Evolutionary conservation across 2,797 vertebrate genomes (phyloP).

Genomic region (Gallinago stenura): DNA sequence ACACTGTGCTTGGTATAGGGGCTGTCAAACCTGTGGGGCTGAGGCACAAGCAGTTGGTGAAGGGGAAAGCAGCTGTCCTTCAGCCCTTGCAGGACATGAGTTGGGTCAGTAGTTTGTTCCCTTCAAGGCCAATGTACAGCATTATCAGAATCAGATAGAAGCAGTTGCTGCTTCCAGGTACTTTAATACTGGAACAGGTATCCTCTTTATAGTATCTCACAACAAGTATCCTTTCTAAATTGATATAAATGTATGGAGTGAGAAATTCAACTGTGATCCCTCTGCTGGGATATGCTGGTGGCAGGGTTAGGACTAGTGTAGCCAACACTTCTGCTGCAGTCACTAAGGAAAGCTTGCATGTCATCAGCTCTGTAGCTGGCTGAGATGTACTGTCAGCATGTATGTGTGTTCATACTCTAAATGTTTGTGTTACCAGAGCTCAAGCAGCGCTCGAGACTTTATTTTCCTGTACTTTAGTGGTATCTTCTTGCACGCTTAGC

Average conservation of each 20-base stretch:
- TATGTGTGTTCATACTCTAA: not conserved
- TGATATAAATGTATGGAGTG: fast-evolving
- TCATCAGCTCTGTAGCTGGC: not conserved
- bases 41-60: not conserved
- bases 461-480: not conserved
- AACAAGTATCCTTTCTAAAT: not conserved
- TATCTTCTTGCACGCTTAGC: not conserved
- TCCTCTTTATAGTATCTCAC: not conserved
- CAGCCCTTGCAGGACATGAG: not conserved
- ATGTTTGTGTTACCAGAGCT: not conserved
- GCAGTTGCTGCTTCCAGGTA: not conserved
- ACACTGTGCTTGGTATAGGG: not conserved
- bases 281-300: not conserved
- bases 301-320: not conserved
- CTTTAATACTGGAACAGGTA: too few species aligned
- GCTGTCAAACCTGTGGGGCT: not conserved
- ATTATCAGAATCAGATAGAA: not conserved
- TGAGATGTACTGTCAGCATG: not conserved
- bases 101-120: not conserved
- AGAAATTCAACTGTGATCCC: not conserved
- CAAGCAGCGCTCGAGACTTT: not conserved
- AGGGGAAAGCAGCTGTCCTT: not conserved
- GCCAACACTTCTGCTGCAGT: not conserved
- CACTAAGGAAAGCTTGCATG: not conserved
- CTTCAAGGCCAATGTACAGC: not conserved